Evolutionary conservation across 2,113 vertebrate genomes (phyloP).

Genomic region (Leptobrachium ailaonicum): DNA sequence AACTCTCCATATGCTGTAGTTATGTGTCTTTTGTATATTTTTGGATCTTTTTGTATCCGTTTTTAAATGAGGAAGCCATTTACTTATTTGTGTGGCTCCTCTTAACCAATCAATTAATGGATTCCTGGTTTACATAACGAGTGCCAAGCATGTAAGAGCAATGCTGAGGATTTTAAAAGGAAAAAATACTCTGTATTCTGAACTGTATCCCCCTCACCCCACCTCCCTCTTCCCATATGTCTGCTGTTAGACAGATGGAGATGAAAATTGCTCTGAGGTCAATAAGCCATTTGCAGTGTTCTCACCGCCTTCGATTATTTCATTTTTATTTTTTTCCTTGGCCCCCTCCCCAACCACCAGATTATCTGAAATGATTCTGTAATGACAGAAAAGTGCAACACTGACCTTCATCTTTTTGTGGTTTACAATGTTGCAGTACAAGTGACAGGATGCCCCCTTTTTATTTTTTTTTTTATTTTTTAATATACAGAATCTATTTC

Average conservation of each 20-base stretch:
- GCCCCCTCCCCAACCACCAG: constrained; percentile 63
- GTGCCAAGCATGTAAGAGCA: constrained; percentile 41
- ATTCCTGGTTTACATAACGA: constrained; percentile 56
- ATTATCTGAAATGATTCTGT: constrained; percentile 75
- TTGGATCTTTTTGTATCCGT: no score
- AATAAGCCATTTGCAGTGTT: constrained; percentile 70
- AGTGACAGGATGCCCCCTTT: constrained; percentile 71
- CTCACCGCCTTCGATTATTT: constrained; percentile 65
- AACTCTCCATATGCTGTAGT: neutral
- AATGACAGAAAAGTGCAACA: constrained; percentile 74
- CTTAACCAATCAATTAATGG: constrained; percentile 61
- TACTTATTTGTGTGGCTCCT: constrained; percentile 17
- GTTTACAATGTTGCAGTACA: constrained; percentile 72
- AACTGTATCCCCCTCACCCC: constrained; percentile 56
- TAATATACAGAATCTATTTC: no score
- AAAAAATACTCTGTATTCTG: constrained; percentile 52
- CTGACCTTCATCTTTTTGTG: constrained; percentile 70
- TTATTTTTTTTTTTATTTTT: constrained; percentile 49
- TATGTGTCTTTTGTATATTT: neutral
- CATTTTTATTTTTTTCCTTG: constrained; percentile 29
- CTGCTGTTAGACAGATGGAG: constrained; percentile 67
- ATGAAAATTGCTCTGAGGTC: constrained; percentile 73
- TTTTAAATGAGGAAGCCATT: neutral
- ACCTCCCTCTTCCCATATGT: constrained; percentile 48
- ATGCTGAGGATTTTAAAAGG: constrained; percentile 55